Conservation (phyloP, 2,888 invertebrate genomes). For the Argyra leucocephala region DNA sequence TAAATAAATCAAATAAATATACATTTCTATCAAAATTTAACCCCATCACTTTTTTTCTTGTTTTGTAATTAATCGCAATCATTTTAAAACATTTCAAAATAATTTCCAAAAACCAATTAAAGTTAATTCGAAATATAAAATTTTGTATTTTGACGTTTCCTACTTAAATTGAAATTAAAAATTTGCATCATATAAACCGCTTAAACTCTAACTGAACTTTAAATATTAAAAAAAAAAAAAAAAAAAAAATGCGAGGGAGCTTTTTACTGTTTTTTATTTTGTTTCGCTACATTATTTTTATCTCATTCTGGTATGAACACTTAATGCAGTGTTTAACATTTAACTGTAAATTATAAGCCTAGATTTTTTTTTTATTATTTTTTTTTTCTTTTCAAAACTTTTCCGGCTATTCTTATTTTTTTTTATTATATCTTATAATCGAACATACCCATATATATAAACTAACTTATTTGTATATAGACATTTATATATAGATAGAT, state of each 20-base stretch:
- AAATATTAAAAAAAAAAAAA: background rate
- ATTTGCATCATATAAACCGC: background rate
- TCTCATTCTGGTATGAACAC: no score
- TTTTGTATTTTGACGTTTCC: background rate
- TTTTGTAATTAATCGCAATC: no score
- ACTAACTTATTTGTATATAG: background rate
- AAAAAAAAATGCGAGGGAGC: no score
- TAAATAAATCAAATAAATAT: no score
- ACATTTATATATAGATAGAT: no score
- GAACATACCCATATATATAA: background rate
- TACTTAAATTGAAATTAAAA: background rate
- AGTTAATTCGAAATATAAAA: background rate
- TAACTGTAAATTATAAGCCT: background rate
- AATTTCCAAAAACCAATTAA: no score
- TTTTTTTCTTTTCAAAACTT: background rate
- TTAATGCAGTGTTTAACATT: background rate
- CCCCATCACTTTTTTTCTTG: no score
- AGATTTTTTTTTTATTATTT: background rate
- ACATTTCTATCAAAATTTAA: no score
- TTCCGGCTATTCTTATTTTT: background rate
- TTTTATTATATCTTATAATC: background rate
- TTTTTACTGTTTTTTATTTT: background rate
- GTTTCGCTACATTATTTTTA: background rate
- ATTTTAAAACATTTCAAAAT: no score
- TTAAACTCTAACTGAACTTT: background rate